Evolutionary conservation across 2,113 vertebrate species (phyloP).

Genomic region (Diphyllodes magnificus): DNA sequence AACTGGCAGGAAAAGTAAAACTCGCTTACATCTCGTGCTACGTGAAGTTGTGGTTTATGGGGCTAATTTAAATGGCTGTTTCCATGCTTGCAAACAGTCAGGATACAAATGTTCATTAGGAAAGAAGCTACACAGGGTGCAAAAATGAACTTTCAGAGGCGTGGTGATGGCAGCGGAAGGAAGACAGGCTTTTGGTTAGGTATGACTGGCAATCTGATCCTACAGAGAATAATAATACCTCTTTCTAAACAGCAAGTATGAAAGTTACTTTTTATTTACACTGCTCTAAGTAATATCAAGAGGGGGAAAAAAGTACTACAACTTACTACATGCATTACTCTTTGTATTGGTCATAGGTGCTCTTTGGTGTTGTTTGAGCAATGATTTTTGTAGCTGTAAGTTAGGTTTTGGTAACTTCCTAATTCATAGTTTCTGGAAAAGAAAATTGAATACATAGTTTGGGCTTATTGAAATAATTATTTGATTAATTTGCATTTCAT

Average conservation of each 20-base stretch:
- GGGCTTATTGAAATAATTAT: neutral
- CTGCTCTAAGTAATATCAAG: neutral
- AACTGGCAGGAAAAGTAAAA: neutral
- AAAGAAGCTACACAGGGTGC: neutral
- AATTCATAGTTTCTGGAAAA: neutral
- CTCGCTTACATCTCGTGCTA: neutral
- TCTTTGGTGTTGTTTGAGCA: neutral
- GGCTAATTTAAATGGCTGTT: neutral
- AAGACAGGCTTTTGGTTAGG: neutral
- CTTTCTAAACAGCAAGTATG: neutral
- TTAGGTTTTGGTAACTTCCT: neutral
- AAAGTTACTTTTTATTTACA: neutral
- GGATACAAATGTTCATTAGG: neutral
- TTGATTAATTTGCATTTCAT: neutral
- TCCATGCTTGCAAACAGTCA: neutral
- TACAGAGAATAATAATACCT: neutral
- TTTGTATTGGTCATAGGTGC: neutral
- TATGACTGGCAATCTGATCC: neutral
- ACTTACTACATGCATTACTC: neutral
- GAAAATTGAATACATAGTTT: neutral
- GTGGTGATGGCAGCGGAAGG: neutral
- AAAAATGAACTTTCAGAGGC: neutral
- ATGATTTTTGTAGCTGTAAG: neutral
- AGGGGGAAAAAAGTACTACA: neutral
- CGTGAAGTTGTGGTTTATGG: neutral